Percentiles rank a stretch among this genome's conserved stretches.
Conservation (phyloP, 2,797 vertebrate genomes). For the Gymnoscopelus microlampas region DNA sequence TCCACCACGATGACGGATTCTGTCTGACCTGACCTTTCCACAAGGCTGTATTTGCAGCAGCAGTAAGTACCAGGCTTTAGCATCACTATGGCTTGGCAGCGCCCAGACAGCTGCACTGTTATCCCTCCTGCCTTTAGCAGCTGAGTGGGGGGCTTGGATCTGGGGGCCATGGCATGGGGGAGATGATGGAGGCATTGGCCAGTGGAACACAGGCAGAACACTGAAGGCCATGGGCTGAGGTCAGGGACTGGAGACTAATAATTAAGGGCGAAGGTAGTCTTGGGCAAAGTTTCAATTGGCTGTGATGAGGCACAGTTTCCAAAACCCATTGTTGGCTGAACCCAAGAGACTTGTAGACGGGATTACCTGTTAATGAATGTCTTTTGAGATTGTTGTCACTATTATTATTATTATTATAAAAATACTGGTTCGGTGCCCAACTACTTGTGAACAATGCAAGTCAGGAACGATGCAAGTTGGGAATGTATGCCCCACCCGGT, state of each 20-base stretch:
- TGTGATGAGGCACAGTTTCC: slow-evolving; percentile 22
- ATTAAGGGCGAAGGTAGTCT: neutral
- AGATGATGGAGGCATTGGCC: slow-evolving; percentile 14
- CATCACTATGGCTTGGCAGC: slow-evolving; percentile 60
- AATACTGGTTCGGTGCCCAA: too few relatives aligned
- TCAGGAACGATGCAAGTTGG: too few relatives aligned
- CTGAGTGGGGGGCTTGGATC: slow-evolving; percentile 53
- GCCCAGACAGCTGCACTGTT: slow-evolving; percentile 75
- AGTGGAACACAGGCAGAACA: slow-evolving; percentile 28
- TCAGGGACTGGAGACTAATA: neutral
- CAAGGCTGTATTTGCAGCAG: slow-evolving; percentile 61
- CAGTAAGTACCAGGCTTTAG: slow-evolving; percentile 70
- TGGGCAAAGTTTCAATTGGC: slow-evolving; percentile 26
- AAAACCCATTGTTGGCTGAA: neutral
- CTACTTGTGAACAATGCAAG: too few relatives aligned
- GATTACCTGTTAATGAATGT: too few relatives aligned
- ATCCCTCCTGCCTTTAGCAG: slow-evolving; percentile 68
- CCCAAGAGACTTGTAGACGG: neutral
- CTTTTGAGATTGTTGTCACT: too few relatives aligned
- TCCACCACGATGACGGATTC: slow-evolving; percentile 55
- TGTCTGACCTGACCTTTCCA: slow-evolving; percentile 73
- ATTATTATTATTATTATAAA: too few relatives aligned
- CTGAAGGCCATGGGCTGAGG: slow-evolving; percentile 6
- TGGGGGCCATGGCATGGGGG: slow-evolving; percentile 21
- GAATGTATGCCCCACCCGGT: too few relatives aligned